Evolutionary conservation across 2,797 vertebrate genomes (phyloP).

Genomic region (Pitangus sulphuratus): DNA sequence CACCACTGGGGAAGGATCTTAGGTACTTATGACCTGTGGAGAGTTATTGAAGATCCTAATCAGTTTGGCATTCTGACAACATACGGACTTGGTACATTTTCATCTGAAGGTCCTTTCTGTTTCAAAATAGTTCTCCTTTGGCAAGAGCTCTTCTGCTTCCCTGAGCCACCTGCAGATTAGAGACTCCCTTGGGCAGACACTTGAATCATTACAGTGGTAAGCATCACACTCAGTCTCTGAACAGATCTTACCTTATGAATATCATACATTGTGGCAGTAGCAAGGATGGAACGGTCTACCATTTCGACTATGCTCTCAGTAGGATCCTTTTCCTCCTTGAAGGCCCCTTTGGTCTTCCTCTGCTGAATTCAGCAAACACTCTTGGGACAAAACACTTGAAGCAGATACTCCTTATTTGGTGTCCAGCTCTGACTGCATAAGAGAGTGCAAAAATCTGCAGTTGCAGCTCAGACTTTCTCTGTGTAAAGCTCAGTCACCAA

Average conservation of each 20-base stretch:
- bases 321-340: background rate
- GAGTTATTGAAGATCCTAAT: background rate
- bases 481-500: background rate
- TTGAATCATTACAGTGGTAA: background rate
- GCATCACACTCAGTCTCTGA: background rate
- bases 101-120: background rate
- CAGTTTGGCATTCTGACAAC: background rate
- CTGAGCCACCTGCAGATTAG: background rate
- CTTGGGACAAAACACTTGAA: background rate
- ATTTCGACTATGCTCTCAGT: background rate
- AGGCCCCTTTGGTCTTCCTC: background rate
- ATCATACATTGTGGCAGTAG: background rate
- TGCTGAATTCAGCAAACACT: background rate
- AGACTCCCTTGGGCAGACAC: background rate
- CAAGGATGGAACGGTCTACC: background rate
- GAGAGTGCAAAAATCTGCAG: background rate
- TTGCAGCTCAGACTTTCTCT: background rate
- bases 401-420: background rate
- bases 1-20: background rate
- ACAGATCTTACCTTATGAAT: background rate
- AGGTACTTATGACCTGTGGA: background rate
- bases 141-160: background rate
- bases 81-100: background rate
- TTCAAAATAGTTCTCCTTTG: background rate
- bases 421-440: background rate